Evolutionary conservation across 2,888 invertebrate species (phyloP).

Genomic region (Agapostemon virescens): DNA sequence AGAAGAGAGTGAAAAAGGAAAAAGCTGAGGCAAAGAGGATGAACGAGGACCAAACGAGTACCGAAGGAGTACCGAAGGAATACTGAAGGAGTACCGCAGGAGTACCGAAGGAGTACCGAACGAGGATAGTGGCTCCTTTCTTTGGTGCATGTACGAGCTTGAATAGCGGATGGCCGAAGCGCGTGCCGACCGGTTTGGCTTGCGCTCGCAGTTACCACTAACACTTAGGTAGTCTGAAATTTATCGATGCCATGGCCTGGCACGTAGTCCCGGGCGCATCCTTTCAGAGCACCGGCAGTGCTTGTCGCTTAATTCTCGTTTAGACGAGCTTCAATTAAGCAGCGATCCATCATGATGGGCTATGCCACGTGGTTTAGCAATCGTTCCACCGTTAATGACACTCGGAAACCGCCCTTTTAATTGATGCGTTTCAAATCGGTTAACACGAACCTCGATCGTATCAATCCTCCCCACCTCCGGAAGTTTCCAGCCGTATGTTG

Average conservation of each 20-base stretch:
- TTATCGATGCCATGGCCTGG: conserved; percentile 64
- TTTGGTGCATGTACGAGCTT: conserved; percentile 42
- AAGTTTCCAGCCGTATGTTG: not conserved
- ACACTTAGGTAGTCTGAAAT: conserved; percentile 67
- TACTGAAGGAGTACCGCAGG: not conserved
- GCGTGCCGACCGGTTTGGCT: conserved; percentile 78
- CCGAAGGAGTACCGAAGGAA: not conserved
- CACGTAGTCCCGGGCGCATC: conserved; percentile 49
- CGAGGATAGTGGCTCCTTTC: conserved; percentile 31
- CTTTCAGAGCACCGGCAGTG: conserved; percentile 41
- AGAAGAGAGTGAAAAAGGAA: not conserved
- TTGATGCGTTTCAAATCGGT: not conserved
- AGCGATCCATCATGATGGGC: conserved; percentile 43
- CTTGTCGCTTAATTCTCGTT: conserved; percentile 58
- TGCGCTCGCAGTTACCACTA: conserved; percentile 69
- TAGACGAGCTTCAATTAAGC: conserved; percentile 57
- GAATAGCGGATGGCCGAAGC: conserved; percentile 61
- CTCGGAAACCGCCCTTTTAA: conserved; percentile 6
- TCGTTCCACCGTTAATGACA: conserved; percentile 31
- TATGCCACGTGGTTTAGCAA: conserved; percentile 3
- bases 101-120: not conserved
- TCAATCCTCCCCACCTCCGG: not conserved
- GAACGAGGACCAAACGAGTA: not conserved
- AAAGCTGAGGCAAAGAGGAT: not conserved
- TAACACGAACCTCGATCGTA: not conserved